Evolutionary conservation across 2,113 vertebrate species (phyloP).

Genomic region (Ochotona princeps): DNA sequence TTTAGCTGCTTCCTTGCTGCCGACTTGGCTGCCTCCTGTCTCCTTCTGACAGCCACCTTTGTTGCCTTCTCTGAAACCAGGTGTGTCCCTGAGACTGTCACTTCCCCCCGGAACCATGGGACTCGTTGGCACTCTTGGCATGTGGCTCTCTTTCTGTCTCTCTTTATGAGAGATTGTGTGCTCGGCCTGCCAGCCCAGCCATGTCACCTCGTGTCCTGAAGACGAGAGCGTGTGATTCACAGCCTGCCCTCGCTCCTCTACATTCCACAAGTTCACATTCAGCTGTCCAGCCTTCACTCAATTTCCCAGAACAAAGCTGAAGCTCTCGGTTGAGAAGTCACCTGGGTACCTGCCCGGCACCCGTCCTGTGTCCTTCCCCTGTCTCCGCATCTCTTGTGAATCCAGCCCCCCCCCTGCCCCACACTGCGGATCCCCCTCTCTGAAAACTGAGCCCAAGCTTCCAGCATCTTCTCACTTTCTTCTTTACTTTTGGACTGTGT

Average conservation of each 20-base stretch:
- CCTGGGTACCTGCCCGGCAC: background rate
- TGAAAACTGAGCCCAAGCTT: too few species aligned
- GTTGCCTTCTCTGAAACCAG: slow-evolving; percentile 2
- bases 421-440: too few species aligned
- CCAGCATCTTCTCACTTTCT: background rate
- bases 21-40: background rate
- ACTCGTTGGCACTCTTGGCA: background rate
- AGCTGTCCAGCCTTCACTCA: background rate
- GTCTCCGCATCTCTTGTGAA: background rate
- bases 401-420: background rate
- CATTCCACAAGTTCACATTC: background rate
- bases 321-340: background rate
- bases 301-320: background rate
- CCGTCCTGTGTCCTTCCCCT: background rate
- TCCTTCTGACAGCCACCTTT: background rate
- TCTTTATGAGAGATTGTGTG: background rate
- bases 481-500: background rate
- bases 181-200: background rate
- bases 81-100: background rate
- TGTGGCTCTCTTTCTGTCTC: background rate
- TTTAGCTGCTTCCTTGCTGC: background rate
- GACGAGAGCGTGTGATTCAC: background rate
- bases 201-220: background rate
- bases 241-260: background rate
- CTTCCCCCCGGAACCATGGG: background rate